These are phyloP conservation scores for Vicugna pacos DNA, from an alignment of 2,113 vertebrate genomes.

Conservation along the genomic window DNA sequence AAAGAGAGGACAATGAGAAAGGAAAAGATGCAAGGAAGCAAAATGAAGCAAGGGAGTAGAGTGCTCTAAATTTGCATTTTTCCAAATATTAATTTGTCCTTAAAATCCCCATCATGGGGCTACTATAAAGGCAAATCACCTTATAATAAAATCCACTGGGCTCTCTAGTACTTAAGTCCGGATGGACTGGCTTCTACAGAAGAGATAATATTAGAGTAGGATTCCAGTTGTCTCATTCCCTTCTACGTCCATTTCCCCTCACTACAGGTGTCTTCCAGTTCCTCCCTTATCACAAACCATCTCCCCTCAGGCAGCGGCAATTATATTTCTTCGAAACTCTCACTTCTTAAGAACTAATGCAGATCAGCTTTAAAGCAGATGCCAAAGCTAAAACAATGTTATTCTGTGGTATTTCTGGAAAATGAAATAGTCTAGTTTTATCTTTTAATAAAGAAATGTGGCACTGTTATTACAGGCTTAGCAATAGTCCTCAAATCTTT, in stretches of 20 bases:
- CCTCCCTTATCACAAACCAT: conserved; percentile 59
- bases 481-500: conserved; percentile 34
- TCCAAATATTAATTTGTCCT: not conserved
- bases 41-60: not conserved
- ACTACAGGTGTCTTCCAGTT: conserved; percentile 50
- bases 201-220: conserved; percentile 24
- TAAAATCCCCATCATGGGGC: not conserved
- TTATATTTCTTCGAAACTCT: conserved; percentile 66
- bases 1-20: not conserved
- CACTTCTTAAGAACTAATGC: conserved; percentile 56
- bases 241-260: not conserved
- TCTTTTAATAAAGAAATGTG: conserved; percentile 61
- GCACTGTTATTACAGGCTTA: conserved; percentile 61
- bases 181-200: not conserved
- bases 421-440: conserved; percentile 55
- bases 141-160: not conserved
- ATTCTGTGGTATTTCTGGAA: conserved; percentile 58
- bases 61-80: not conserved
- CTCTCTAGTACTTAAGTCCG: not conserved
- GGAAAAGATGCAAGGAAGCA: not conserved
- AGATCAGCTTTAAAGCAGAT: conserved; percentile 65
- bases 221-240: not conserved
- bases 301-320: conserved; percentile 49
- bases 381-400: conserved; percentile 51
- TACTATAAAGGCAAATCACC: not conserved